Conservation (phyloP, 2,797 vertebrate genomes). For the Pachyuromys duprasi region DNA sequence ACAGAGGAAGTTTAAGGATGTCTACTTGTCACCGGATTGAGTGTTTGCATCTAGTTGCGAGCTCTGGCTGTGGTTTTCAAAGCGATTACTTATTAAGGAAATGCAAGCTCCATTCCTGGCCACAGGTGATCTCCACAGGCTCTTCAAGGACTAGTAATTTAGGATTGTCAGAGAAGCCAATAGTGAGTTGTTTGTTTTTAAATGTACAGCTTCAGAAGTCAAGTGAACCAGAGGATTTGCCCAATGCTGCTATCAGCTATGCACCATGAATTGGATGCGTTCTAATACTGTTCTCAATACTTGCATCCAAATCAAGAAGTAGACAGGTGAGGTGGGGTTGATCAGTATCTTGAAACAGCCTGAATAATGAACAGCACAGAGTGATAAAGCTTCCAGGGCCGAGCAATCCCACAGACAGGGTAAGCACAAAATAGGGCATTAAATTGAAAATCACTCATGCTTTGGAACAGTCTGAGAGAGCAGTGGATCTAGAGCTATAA, state of each 20-base stretch:
- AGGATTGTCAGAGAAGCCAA: not conserved
- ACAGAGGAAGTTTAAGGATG: not conserved
- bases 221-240: slow-evolving; percentile 5
- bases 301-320: not conserved
- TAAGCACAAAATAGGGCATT: not conserved
- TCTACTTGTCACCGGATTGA: not conserved
- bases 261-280: not conserved
- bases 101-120: not conserved
- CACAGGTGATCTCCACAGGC: not conserved
- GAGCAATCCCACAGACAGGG: not conserved
- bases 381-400: not conserved
- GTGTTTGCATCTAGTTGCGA: not conserved
- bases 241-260: not conserved
- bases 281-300: not conserved
- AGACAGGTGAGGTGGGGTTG: not conserved
- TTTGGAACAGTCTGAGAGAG: not conserved
- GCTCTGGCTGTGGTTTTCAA: not conserved
- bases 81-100: slow-evolving; percentile 29
- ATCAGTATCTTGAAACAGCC: not conserved
- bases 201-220: not conserved
- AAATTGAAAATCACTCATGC: not conserved
- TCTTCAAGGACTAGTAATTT: not conserved
- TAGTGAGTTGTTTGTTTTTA: not conserved
- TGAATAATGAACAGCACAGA: not conserved
- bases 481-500: not conserved